phyloP scores from a whole-genome alignment of 2,888 invertebrate species.

The Chloroclystis v-ata region DNA sequence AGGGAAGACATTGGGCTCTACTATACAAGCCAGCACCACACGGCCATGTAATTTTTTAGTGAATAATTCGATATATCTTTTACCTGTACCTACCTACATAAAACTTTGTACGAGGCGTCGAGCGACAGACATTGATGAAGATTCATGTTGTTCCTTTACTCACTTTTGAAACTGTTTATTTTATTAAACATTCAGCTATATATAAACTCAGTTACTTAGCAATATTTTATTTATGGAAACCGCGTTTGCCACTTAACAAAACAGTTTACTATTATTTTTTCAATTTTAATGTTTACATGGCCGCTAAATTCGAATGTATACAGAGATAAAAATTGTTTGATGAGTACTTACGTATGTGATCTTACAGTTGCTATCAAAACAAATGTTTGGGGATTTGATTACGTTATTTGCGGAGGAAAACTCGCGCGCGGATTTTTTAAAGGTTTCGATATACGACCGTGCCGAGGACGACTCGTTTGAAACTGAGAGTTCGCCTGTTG shows the following conservation, averaged over 20 bases:
- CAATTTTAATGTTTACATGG: conserved; percentile 37
- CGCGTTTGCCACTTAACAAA: conserved; percentile 7
- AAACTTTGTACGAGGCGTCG: not conserved
- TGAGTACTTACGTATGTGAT: conserved; percentile 42
- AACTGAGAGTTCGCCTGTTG: conserved; percentile 22
- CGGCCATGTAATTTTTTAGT: too few species aligned
- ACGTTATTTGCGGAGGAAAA: conserved; percentile 15
- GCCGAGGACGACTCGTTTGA: conserved; percentile 11
- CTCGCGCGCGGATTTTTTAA: conserved; percentile 19
- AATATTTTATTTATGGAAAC: not conserved
- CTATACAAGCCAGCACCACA: too few species aligned
- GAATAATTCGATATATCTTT: too few species aligned
- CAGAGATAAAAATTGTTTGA: conserved; percentile 44
- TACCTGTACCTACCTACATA: not conserved
- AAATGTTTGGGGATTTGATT: conserved; percentile 11
- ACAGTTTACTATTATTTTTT: conserved; percentile 24
- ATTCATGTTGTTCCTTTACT: not conserved
- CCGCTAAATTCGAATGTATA: conserved; percentile 48
- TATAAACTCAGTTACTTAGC: not conserved
- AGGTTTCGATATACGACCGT: conserved; percentile 16
- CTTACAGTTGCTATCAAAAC: conserved; percentile 38
- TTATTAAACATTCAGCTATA: not conserved
- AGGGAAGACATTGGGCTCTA: too few species aligned
- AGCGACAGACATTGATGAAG: conserved; percentile 3
- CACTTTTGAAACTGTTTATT: not conserved